phyloP scores from a whole-genome alignment of 2,888 invertebrate species.

The Stegophylla sp. region DNA sequence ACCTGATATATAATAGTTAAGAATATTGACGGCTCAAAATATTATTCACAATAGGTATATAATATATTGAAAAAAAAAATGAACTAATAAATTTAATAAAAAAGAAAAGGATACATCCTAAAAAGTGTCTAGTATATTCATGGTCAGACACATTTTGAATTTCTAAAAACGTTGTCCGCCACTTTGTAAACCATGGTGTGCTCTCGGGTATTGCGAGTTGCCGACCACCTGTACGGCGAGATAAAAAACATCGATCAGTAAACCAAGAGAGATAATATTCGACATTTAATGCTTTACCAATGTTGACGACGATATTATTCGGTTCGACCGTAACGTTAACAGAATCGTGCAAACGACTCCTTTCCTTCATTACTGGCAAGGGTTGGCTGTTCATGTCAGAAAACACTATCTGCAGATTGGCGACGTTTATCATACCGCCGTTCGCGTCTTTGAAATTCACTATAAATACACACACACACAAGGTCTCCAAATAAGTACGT shows the following conservation, averaged over 20 bases:
- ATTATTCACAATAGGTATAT: not conserved
- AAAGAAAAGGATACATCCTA: constrained; percentile 79
- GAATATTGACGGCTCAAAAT: constrained; percentile 16
- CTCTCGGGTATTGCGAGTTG: constrained; percentile 76
- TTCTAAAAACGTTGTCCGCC: constrained; percentile 89
- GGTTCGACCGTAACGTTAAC: constrained; percentile 66
- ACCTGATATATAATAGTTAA: constrained; percentile 63
- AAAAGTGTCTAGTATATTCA: constrained; percentile 90
- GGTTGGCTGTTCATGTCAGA: constrained; percentile 83
- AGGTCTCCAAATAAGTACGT: no score
- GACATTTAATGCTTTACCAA: constrained; percentile 24
- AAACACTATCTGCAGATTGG: constrained; percentile 79
- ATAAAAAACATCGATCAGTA: not conserved
- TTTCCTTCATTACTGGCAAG: constrained; percentile 80
- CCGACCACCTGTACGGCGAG: constrained; percentile 65
- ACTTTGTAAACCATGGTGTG: constrained; percentile 94
- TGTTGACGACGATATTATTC: not conserved
- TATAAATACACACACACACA: constrained; percentile 67
- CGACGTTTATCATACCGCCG: constrained; percentile 75
- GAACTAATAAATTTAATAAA: constrained; percentile 72
- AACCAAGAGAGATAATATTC: not conserved
- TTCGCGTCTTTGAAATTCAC: constrained; percentile 85
- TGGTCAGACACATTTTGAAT: constrained; percentile 91
- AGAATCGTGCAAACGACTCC: constrained; percentile 84
- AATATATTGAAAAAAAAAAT: constrained; percentile 13